Percentiles rank a stretch among this genome's conserved stretches.
phyloP scores from a whole-genome alignment of 2,113 vertebrate genomes.

The Plecturocebus donacophilus region DNA sequence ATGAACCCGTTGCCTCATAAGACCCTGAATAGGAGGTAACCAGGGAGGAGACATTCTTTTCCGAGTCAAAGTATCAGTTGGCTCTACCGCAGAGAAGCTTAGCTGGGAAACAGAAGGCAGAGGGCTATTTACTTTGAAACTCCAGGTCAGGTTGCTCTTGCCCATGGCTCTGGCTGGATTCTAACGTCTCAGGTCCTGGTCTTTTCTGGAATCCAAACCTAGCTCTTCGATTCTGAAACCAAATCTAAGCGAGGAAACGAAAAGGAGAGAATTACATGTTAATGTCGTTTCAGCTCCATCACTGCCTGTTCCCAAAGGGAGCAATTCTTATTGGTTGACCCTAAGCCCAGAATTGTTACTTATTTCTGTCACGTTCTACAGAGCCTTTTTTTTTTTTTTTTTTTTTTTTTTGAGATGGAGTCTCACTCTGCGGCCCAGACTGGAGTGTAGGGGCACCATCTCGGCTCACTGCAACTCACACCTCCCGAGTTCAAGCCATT shows the following conservation, averaged over 20 bases:
- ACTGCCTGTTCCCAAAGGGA: background rate
- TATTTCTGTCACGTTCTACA: background rate
- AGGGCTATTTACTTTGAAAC: background rate
- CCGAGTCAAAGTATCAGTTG: background rate
- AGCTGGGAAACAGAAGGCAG: too few species aligned
- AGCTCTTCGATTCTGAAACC: slow-evolving; percentile 62
- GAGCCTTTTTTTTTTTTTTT: background rate
- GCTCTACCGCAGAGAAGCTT: background rate
- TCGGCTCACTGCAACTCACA: background rate
- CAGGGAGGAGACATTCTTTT: background rate
- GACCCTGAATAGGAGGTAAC: background rate
- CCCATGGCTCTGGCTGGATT: background rate
- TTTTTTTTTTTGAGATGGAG: background rate
- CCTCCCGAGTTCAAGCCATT: background rate
- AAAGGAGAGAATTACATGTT: background rate
- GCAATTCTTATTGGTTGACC: background rate
- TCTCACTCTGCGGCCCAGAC: background rate
- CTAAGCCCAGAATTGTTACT: background rate
- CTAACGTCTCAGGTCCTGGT: background rate
- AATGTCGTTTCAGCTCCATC: background rate
- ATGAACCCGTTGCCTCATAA: background rate
- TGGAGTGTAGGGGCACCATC: background rate
- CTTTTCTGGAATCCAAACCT: background rate
- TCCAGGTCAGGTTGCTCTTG: too few species aligned
- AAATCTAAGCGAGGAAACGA: slow-evolving; percentile 28